Evolutionary conservation across 2,888 invertebrate genomes (phyloP), one percentile per base, ranked within the genome.

Genomic region (Lingula anatina): DNA sequence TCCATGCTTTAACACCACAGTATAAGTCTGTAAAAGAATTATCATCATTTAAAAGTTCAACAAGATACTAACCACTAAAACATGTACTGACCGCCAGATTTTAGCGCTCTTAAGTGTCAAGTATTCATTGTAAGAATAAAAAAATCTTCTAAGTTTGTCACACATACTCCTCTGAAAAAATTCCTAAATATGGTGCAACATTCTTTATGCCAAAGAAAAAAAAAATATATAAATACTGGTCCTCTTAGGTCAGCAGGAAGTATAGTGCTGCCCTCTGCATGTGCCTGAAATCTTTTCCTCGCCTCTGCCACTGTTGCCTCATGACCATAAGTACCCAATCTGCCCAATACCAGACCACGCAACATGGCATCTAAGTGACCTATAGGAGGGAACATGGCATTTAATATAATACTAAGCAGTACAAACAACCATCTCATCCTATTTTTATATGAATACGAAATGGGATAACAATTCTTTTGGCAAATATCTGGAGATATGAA

Each of bases 231-330:
- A n/a, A n/a, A n/a, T n/a, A 78, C 92, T 53, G 89, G 85, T 63
- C 85, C 84, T 55, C 92, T 84, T 60, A 92, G 80, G 81, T 93
- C 95, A n/a, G 93, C 93, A 25, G 88, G 84, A 56, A 92, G 80
- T n/a, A 53, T 53, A n/a, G 53, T 51, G 18, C 51, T 56, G 0
- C 66, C 68, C 21, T 51, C 53, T 38, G 60, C 59, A 76, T 92
- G 92, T 52, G 80, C 81, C 53, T 83, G 82, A 62, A 82, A 86
- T 70, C 87, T 82, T 56, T 71, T 81, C 66, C 84, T 85, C 0
- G 93, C 92, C 76, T 92, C 89, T 21, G 81, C 81, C 21, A 90
- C 84, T 0, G 87, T 86, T 0, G 83, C 83, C n/a, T 85, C 82
- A 68, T 93, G 88, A 54, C 88, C 88, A 65, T 88, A 85, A 57